These are phyloP conservation scores for Tenthredo mesomela DNA, from an alignment of 2,888 invertebrate genomes.

Conservation along the genomic window DNA sequence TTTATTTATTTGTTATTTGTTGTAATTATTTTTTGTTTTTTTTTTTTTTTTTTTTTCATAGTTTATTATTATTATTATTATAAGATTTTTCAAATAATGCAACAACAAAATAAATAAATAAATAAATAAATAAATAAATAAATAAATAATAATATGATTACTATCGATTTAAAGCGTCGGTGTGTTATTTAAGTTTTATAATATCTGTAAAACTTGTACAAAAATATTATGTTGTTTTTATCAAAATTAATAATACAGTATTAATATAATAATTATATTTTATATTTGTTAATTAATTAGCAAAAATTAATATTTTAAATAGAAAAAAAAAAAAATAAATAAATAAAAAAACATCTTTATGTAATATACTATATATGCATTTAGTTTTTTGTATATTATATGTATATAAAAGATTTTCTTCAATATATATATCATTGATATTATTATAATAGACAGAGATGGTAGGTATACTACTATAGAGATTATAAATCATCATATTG, in stretches of 20 bases:
- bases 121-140: neutral
- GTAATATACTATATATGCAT: neutral
- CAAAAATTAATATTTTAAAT: slow-evolving; percentile 10
- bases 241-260: slow-evolving; percentile 26
- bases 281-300: neutral
- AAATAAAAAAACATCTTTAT: too few relatives aligned
- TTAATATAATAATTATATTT: slow-evolving; percentile 22
- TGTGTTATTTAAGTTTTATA: neutral
- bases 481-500: neutral
- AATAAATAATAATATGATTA: neutral
- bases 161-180: neutral
- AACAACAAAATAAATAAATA: neutral
- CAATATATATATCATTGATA: neutral
- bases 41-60: too few relatives aligned
- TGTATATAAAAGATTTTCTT: neutral
- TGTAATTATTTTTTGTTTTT: too few relatives aligned
- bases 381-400: neutral
- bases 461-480: too few relatives aligned
- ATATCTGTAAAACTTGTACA: slow-evolving; percentile 23
- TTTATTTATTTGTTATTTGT: too few relatives aligned
- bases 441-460: neutral
- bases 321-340: too few relatives aligned
- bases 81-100: neutral
- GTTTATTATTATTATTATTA: neutral
- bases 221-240: slow-evolving; percentile 36